Percentiles rank a stretch among this genome's conserved stretches.
Evolutionary conservation across 2,113 vertebrate species (phyloP).

Genomic region (Garra rufa): DNA sequence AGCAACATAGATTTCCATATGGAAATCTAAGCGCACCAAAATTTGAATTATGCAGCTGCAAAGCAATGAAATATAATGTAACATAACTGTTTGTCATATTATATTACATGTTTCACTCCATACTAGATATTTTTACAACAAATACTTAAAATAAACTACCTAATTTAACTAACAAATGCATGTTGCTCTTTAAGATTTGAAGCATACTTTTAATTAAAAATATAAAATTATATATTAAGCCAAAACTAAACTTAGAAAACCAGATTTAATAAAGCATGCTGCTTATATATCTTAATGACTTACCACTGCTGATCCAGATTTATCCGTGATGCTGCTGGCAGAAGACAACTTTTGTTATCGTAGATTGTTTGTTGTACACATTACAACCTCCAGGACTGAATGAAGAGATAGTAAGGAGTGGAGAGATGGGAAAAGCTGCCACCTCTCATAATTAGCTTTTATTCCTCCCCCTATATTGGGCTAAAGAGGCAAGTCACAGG

Average conservation of each 20-base stretch:
- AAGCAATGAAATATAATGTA: background rate
- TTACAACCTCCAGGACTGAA: conserved; percentile 60
- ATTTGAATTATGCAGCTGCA: background rate
- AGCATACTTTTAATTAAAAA: background rate
- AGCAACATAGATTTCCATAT: conserved; percentile 2
- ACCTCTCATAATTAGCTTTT: conserved; percentile 74
- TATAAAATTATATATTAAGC: no score
- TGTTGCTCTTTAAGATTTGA: background rate
- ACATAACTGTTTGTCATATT: background rate
- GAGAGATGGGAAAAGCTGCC: conserved; percentile 68
- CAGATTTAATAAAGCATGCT: background rate
- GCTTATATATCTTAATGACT: background rate
- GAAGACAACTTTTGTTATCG: conserved; percentile 36
- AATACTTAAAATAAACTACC: background rate
- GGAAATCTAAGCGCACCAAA: background rate
- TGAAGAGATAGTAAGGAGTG: conserved; percentile 63
- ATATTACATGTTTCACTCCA: background rate
- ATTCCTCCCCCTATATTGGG: conserved; percentile 74
- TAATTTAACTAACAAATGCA: background rate
- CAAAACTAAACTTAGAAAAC: background rate
- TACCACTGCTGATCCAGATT: conserved; percentile 28
- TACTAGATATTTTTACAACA: background rate
- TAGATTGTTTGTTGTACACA: conserved; percentile 47
- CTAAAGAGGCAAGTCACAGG: conserved; percentile 67
- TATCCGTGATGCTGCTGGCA: background rate